Conservation (phyloP, 2,113 vertebrate genomes). For the Plecotus auritus region DNA sequence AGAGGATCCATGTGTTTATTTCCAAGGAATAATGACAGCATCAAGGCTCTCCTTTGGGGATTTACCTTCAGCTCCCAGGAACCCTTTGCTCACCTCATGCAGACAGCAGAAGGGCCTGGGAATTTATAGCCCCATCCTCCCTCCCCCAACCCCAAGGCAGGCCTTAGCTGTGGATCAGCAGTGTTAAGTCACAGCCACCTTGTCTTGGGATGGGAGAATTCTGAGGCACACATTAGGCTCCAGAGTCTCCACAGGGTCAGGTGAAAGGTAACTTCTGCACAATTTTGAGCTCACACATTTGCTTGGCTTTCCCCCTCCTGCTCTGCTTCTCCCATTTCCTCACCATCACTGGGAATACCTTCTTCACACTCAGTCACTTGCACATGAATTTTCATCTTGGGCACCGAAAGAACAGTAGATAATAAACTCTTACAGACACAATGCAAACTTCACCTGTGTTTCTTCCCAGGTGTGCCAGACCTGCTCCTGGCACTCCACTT, state of each 20-base stretch:
- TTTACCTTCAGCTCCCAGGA: neutral
- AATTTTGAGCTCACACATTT: neutral
- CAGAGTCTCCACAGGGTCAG: neutral
- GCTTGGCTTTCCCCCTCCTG: neutral
- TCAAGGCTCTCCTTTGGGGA: neutral
- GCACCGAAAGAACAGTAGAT: neutral
- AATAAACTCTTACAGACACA: neutral
- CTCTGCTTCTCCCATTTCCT: neutral
- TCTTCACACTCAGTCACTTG: neutral
- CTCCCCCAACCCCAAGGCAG: neutral
- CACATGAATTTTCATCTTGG: neutral
- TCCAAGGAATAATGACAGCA: neutral
- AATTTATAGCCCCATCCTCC: neutral
- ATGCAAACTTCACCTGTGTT: neutral
- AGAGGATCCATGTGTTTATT: fast-evolving
- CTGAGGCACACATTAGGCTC: neutral
- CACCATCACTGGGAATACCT: neutral
- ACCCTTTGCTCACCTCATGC: fast-evolving
- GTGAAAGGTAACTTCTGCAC: neutral
- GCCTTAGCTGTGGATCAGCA: neutral
- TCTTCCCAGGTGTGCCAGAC: neutral
- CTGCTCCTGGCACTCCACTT: neutral
- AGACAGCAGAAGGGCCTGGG: neutral
- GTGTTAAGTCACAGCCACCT: neutral
- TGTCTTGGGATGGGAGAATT: neutral